A percentile compares a stretch with the other conserved stretches of the same genome.
phyloP scores from a whole-genome alignment of 2,888 invertebrate genomes.

The Pollenia labialis region DNA sequence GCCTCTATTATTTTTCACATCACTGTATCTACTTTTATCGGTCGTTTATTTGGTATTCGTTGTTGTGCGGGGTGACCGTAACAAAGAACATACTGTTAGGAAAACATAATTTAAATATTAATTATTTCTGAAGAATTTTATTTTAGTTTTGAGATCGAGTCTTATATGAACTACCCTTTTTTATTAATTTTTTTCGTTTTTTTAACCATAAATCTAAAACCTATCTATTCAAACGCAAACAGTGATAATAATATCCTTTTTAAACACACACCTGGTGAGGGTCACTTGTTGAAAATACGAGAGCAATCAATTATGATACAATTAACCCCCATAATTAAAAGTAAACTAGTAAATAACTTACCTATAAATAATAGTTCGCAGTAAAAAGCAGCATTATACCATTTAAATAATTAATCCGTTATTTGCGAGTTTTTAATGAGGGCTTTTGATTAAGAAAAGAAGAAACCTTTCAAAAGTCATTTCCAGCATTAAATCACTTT shows the following conservation, averaged over 20 bases:
- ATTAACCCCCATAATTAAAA: conserved; percentile 33
- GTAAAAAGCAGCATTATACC: not conserved
- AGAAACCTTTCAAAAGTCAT: not conserved
- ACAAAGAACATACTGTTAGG: no score
- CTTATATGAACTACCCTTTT: no score
- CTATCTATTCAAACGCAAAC: no score
- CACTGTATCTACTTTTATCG: no score
- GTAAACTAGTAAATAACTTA: conserved; percentile 31
- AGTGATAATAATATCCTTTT: not conserved
- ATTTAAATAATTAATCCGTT: conserved; percentile 55
- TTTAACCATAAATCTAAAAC: no score
- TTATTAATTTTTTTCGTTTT: no score
- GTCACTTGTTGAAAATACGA: not conserved
- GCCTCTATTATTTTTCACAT: no score
- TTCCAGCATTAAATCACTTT: conserved; percentile 1
- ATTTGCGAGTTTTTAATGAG: not conserved
- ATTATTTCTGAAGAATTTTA: no score
- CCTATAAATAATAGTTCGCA: conserved; percentile 28
- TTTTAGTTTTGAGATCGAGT: no score
- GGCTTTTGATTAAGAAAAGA: not conserved
- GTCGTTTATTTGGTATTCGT: no score
- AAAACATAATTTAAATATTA: no score
- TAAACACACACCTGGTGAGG: conserved; percentile 34
- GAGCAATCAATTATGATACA: conserved; percentile 4
- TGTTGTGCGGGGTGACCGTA: no score